These are phyloP conservation scores for Corythucha ciliata DNA, from an alignment of 2,888 invertebrate genomes.

Conservation along the genomic window DNA sequence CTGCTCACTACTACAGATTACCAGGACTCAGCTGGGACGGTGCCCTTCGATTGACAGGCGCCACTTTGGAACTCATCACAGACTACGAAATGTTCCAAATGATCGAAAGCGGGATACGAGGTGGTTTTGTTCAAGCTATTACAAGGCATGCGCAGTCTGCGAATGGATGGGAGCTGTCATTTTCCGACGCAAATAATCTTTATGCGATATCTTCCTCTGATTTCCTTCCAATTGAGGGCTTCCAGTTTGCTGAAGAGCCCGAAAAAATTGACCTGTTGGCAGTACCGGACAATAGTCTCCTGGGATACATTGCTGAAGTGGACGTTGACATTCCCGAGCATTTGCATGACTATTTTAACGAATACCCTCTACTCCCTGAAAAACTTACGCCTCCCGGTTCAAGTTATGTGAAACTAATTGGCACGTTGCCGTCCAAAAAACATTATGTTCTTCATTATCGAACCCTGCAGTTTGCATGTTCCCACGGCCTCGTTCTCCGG, in stretches of 20 bases:
- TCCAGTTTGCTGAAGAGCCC: conserved; percentile 19
- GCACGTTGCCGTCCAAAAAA: no score
- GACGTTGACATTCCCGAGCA: background rate
- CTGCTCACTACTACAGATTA: conserved; percentile 21
- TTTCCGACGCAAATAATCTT: conserved; percentile 7
- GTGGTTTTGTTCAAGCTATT: no score
- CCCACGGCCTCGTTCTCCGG: conserved; percentile 33
- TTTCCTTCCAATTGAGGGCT: conserved; percentile 11
- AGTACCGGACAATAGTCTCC: no score
- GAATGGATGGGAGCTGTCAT: conserved; percentile 3
- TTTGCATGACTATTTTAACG: background rate
- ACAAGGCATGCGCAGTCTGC: conserved; percentile 6
- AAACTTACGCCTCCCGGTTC: background rate
- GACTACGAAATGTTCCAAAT: conserved; percentile 26
- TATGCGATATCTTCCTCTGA: background rate
- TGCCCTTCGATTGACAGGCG: conserved; percentile 17
- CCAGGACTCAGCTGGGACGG: conserved; percentile 18
- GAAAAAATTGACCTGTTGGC: no score
- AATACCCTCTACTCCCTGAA: background rate
- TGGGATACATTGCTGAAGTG: background rate
- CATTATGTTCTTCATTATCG: no score
- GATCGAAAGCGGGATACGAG: conserved; percentile 28
- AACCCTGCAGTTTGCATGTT: no score
- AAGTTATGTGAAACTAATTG: no score
- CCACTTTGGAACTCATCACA: conserved; percentile 25